Percentiles rank a stretch among this genome's conserved stretches.
Conservation (phyloP, 2,888 invertebrate genomes). For the Arge pagana region DNA sequence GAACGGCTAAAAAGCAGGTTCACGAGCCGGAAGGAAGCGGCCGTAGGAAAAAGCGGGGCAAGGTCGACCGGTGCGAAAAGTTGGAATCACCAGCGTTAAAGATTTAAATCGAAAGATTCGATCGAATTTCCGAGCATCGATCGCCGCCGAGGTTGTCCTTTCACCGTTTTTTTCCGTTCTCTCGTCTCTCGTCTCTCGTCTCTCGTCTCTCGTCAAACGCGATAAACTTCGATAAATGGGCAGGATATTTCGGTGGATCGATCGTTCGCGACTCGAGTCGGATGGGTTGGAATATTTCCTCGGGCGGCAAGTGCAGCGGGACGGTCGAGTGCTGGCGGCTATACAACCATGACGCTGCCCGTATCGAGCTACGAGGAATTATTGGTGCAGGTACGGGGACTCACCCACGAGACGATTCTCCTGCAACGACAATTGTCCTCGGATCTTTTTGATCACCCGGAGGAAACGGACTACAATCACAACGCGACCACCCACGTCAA, state of each 20-base stretch:
- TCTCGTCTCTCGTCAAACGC: no score
- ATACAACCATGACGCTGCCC: conserved; percentile 63
- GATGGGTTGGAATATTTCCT: not conserved
- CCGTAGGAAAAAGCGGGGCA: not conserved
- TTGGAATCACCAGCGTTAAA: not conserved
- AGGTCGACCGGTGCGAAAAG: not conserved
- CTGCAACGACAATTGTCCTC: conserved; percentile 61
- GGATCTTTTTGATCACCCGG: conserved; percentile 46
- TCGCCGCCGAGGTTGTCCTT: no score
- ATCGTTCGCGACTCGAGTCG: not conserved
- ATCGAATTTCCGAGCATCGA: no score
- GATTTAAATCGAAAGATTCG: not conserved
- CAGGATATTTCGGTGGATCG: not conserved
- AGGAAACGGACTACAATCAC: conserved; percentile 47
- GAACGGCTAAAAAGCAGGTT: no score
- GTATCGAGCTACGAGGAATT: conserved; percentile 68
- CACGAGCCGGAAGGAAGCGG: no score
- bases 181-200: not conserved
- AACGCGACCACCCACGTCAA: conserved; percentile 44
- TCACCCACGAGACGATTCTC: conserved; percentile 64
- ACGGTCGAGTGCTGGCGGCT: conserved; percentile 41
- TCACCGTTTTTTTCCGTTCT: not conserved
- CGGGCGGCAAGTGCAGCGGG: conserved; percentile 25
- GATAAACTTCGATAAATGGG: no score
- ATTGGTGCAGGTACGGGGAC: conserved; percentile 64